Percentiles rank a stretch among this genome's conserved stretches.
Conservation (phyloP, 92 coral and sea anemone species). For the Phenganax subtilis region DNA sequence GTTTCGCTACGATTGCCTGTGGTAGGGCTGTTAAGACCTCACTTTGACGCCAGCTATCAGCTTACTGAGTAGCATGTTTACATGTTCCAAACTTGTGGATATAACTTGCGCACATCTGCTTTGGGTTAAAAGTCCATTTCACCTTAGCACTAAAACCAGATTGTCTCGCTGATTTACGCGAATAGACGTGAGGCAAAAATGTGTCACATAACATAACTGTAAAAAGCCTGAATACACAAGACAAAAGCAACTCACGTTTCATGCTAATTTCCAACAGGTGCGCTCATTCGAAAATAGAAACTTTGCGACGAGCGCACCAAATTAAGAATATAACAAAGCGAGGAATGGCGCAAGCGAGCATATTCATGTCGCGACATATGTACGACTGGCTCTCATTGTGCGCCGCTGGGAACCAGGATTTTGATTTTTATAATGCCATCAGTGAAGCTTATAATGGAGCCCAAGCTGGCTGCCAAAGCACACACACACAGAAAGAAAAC, state of each 20-base stretch:
- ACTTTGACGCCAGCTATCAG: conserved; percentile 35
- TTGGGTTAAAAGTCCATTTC: conserved; percentile 30
- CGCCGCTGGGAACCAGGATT: conserved; percentile 22
- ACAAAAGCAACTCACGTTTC: conserved; percentile 1
- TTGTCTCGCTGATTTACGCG: conserved; percentile 29
- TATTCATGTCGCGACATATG: conserved; percentile 8
- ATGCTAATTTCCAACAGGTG: conserved; percentile 24
- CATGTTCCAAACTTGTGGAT: conserved; percentile 20
- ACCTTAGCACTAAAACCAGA: conserved; percentile 11
- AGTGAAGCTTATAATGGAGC: conserved; percentile 12
- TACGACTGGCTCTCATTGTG: conserved; percentile 14
- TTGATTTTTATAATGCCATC: conserved; percentile 36
- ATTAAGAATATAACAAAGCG: background rate
- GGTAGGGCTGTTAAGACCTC: conserved; percentile 40
- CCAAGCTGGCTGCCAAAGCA: conserved; percentile 5
- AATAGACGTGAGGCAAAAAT: conserved; percentile 1
- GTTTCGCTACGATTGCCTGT: conserved; percentile 18
- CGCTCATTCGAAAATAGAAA: conserved; percentile 35
- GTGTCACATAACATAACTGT: conserved; percentile 25
- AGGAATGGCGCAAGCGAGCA: conserved; percentile 2
- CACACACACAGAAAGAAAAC: background rate
- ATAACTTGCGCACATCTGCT: conserved; percentile 17
- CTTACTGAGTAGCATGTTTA: conserved; percentile 29
- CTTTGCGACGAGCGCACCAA: conserved; percentile 21
- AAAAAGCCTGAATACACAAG: conserved; percentile 8